A percentile compares a stretch with the other conserved stretches of the same genome.
Conservation (phyloP, 2,888 invertebrate genomes). For the Exocentrus adspersus region DNA sequence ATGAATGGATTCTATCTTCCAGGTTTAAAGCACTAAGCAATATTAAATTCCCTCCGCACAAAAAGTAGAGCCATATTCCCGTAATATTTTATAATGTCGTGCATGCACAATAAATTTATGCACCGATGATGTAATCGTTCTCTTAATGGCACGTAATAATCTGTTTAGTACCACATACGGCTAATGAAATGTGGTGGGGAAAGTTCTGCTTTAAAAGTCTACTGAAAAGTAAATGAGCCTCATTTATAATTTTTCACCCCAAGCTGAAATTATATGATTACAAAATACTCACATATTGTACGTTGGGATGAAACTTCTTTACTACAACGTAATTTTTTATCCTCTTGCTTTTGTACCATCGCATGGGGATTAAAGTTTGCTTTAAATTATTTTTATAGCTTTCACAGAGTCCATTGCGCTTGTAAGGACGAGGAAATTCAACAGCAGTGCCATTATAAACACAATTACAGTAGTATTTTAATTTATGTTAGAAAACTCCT, state of each 20-base stretch:
- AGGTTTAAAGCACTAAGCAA: too few species aligned
- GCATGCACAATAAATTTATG: neutral
- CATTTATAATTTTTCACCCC: constrained; percentile 13
- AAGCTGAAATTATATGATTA: constrained; percentile 19
- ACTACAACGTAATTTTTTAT: constrained; percentile 7
- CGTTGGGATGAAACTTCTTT: constrained; percentile 8
- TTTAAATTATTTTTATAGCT: constrained; percentile 9
- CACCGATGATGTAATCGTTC: constrained; percentile 3
- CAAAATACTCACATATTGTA: constrained; percentile 20
- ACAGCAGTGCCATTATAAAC: neutral
- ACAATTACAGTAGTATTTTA: too few species aligned
- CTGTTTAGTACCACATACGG: neutral
- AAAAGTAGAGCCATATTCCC: too few species aligned
- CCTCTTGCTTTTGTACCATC: constrained; percentile 4
- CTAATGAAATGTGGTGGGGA: neutral
- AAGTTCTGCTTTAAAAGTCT: constrained; percentile 6
- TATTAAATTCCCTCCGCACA: too few species aligned
- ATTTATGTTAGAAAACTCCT: too few species aligned
- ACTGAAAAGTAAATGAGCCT: constrained; percentile 14
- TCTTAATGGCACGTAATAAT: neutral
- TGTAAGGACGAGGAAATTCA: neutral
- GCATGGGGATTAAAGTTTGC: constrained; percentile 6
- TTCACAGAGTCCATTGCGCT: neutral
- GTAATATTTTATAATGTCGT: too few species aligned
- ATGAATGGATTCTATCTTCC: too few species aligned